These are phyloP conservation scores for Caracal caracal DNA, from an alignment of 2,113 vertebrate genomes.

Conservation along the genomic window DNA sequence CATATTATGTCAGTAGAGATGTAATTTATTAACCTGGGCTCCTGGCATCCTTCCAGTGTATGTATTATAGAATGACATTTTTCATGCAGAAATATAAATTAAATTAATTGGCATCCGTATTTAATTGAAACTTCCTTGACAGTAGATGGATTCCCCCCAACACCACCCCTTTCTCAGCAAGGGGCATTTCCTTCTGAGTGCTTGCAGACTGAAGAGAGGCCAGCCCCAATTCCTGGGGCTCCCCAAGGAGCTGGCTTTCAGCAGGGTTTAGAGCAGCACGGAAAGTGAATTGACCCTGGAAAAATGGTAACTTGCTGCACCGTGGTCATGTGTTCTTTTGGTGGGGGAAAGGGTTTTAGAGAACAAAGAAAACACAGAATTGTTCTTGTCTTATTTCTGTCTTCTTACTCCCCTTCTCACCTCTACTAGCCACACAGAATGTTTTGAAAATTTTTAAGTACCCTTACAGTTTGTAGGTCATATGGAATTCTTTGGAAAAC, in stretches of 20 bases:
- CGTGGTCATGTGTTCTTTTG: background rate
- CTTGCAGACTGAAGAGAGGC: conserved; percentile 28
- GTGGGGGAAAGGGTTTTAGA: background rate
- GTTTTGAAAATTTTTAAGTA: background rate
- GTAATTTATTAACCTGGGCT: conserved; percentile 70
- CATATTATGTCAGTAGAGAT: conserved; percentile 65
- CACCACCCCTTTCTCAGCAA: conserved; percentile 48
- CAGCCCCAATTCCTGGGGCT: background rate
- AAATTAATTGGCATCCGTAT: conserved; percentile 77
- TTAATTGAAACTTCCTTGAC: conserved; percentile 75
- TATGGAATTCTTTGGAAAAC: conserved; percentile 8
- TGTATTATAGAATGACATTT: conserved; percentile 72
- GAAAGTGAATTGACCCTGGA: conserved; percentile 50
- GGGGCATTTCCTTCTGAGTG: conserved; percentile 62
- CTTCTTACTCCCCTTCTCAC: background rate
- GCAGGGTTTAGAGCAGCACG: background rate
- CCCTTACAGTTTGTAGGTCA: background rate
- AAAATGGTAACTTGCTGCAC: conserved; percentile 10
- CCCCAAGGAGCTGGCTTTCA: conserved; percentile 58
- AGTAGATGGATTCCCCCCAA: conserved; percentile 51
- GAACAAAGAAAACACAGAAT: conserved; percentile 12
- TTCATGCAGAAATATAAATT: conserved; percentile 78
- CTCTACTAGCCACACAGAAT: background rate
- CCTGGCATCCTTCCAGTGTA: conserved; percentile 69
- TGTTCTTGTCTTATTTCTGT: background rate